phyloP scores from a whole-genome alignment of 2,888 invertebrate genomes.

The Clivina fossor region DNA sequence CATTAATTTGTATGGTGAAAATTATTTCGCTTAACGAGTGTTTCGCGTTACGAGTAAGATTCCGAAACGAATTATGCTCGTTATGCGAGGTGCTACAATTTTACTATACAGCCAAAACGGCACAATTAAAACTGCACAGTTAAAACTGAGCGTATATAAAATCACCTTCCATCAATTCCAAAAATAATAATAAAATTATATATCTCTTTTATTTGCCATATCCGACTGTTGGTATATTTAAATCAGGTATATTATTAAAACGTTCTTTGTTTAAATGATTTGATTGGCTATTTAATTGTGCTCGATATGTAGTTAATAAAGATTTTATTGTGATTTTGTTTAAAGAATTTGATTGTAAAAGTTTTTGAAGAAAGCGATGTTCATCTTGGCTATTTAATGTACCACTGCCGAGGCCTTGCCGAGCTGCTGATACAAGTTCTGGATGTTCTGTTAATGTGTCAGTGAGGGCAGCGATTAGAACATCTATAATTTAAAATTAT shows the following conservation, averaged over 20 bases:
- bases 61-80: too few relatives aligned
- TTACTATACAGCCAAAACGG: too few relatives aligned
- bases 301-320: constrained; percentile 55
- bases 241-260: constrained; percentile 1
- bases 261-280: constrained; percentile 48
- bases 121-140: too few relatives aligned
- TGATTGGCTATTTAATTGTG: too few relatives aligned
- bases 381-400: constrained; percentile 39
- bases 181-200: too few relatives aligned
- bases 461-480: constrained; percentile 71
- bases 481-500: constrained; percentile 59
- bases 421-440: constrained; percentile 62
- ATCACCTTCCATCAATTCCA: too few relatives aligned
- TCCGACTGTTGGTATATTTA: constrained; percentile 36
- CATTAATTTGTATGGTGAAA: too few relatives aligned
- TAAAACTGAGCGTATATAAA: too few relatives aligned
- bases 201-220: constrained; percentile 44
- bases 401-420: constrained; percentile 55
- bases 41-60: too few relatives aligned
- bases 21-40: too few relatives aligned
- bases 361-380: constrained; percentile 56
- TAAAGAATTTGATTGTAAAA: constrained; percentile 55
- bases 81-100: too few relatives aligned
- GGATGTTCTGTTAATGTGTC: constrained; percentile 75
- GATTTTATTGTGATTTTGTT: constrained; percentile 56